These are phyloP conservation scores for Pseudotriccus pelzelni DNA, from an alignment of 2,797 vertebrate species.

Conservation along the genomic window DNA sequence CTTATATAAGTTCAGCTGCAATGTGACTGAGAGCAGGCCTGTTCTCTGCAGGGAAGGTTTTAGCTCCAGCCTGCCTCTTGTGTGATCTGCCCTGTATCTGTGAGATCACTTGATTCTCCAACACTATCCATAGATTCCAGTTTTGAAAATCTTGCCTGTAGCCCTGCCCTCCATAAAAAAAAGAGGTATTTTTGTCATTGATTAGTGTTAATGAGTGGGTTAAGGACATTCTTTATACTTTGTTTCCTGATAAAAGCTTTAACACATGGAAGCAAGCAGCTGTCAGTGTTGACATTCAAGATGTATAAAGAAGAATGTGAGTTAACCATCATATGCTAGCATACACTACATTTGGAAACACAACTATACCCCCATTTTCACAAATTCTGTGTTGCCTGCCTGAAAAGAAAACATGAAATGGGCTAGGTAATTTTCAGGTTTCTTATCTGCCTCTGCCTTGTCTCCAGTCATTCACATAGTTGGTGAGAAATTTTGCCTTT, in stretches of 20 bases:
- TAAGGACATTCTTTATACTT: neutral
- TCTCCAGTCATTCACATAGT: neutral
- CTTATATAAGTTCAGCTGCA: neutral
- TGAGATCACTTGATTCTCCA: neutral
- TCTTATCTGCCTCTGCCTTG: neutral
- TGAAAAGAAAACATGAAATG: neutral
- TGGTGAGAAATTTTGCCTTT: neutral
- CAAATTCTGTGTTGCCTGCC: neutral
- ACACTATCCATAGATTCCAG: neutral
- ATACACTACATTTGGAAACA: neutral
- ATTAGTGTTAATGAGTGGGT: neutral
- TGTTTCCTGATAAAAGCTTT: neutral
- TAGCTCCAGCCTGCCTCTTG: neutral
- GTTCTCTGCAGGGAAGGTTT: neutral
- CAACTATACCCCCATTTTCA: neutral
- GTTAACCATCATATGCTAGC: neutral
- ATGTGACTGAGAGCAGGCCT: neutral
- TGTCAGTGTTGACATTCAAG: neutral
- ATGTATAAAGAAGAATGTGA: neutral
- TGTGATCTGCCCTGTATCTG: neutral
- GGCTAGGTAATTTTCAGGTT: neutral
- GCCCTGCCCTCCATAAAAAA: neutral
- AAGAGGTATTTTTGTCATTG: neutral
- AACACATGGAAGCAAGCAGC: neutral
- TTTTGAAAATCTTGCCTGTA: neutral